Conservation (phyloP, 2,797 vertebrate species). For the Lacerta bilineata region DNA sequence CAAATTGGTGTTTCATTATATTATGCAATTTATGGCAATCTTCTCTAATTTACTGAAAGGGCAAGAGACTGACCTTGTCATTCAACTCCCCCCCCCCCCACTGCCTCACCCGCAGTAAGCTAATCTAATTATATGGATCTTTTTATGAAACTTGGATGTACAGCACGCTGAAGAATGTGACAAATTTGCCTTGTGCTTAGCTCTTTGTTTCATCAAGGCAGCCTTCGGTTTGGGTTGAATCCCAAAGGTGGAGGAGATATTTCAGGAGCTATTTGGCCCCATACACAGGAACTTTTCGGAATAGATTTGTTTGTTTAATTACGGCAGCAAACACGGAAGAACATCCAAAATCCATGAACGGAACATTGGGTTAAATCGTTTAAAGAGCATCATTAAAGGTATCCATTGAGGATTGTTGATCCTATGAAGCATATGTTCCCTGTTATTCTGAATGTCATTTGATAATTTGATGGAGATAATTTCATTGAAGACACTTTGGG, state of each 20-base stretch:
- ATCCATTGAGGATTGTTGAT: conserved; percentile 54
- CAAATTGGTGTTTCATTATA: conserved; percentile 98
- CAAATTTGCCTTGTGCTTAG: conserved; percentile 83
- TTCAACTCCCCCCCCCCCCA: conserved; percentile 87
- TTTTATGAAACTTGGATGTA: conserved; percentile 83
- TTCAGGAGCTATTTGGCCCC: conserved; percentile 73
- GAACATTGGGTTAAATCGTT: conserved; percentile 58
- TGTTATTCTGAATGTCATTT: conserved; percentile 52
- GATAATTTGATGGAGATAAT: conserved; percentile 39
- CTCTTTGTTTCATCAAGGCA: conserved; percentile 66
- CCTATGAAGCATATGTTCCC: conserved; percentile 37
- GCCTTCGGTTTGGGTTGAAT: conserved; percentile 77
- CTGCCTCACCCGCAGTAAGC: conserved; percentile 80
- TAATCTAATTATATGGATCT: conserved; percentile 92
- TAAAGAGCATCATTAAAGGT: conserved; percentile 54
- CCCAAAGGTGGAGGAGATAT: conserved; percentile 69
- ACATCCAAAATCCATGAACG: conserved; percentile 61
- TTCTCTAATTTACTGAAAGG: conserved; percentile 99
- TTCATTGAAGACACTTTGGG: conserved; percentile 38
- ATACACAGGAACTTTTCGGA: conserved; percentile 44
- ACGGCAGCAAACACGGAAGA: conserved; percentile 59
- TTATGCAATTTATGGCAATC: conserved; percentile 91
- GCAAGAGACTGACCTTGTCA: conserved; percentile 96
- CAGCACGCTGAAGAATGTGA: conserved; percentile 78
- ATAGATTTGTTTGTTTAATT: conserved; percentile 54